Conservation (phyloP, 2,113 vertebrate genomes). For the Cnemophilus loriae region DNA sequence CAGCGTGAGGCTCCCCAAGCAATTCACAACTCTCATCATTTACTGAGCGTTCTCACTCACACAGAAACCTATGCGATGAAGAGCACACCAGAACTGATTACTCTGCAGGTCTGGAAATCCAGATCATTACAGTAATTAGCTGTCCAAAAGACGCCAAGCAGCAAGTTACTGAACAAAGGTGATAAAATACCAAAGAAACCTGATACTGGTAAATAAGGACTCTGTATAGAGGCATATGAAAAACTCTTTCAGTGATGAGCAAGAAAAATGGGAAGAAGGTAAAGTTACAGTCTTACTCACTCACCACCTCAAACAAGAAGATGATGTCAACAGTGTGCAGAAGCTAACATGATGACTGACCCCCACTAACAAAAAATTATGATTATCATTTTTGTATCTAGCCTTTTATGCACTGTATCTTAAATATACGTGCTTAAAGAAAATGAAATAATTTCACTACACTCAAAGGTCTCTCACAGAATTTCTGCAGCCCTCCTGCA, state of each 20-base stretch:
- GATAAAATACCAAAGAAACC: neutral
- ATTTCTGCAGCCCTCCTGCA: neutral
- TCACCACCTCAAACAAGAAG: neutral
- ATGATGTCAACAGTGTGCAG: neutral
- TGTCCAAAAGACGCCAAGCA: neutral
- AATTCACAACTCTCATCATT: neutral
- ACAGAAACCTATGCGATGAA: accelerated
- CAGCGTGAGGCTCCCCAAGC: neutral
- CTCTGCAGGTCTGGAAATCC: neutral
- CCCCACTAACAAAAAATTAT: neutral
- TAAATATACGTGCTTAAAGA: neutral
- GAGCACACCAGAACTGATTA: neutral
- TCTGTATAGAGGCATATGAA: neutral
- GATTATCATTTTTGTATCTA: neutral
- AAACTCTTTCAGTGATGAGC: neutral
- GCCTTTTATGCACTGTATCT: neutral
- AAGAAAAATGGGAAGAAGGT: neutral
- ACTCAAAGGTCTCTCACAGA: neutral
- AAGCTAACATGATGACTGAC: neutral
- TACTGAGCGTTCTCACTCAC: neutral
- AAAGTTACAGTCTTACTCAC: neutral
- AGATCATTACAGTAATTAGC: neutral
- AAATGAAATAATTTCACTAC: neutral
- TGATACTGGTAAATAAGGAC: neutral
- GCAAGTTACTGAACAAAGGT: neutral